phyloP scores from a whole-genome alignment of 2,888 invertebrate genomes.

The Dusona sp. region DNA sequence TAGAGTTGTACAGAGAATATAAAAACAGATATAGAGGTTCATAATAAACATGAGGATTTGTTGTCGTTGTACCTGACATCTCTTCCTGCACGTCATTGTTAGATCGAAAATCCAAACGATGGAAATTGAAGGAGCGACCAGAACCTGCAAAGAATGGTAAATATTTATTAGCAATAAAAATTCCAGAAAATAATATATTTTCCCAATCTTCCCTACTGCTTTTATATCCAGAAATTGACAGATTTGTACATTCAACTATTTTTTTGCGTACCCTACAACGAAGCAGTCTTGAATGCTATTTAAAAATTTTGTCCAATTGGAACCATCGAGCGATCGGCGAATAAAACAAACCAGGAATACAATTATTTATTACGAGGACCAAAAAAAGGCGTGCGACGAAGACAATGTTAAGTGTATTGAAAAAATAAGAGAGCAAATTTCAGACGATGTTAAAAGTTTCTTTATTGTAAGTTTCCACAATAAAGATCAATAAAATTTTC shows the following conservation, averaged over 20 bases:
- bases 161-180: background rate
- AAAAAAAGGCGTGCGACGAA: background rate
- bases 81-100: constrained; percentile 83
- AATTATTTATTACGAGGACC: background rate
- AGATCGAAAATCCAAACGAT: constrained; percentile 82
- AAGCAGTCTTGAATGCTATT: background rate
- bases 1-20: no score
- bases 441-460: background rate
- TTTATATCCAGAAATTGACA: background rate
- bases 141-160: constrained; percentile 75
- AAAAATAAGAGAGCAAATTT: no score
- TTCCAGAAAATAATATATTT: background rate
- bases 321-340: background rate
- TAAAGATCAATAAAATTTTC: background rate
- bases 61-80: constrained; percentile 78
- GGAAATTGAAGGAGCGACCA: constrained; percentile 80
- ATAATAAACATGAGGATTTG: background rate
- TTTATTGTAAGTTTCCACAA: background rate
- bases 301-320: background rate
- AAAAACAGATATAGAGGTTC: background rate
- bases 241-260: background rate
- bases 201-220: background rate
- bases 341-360: background rate
- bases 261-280: background rate
- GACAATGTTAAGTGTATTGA: no score